phyloP scores from a whole-genome alignment of 1,140 invertebrate genomes.

The Phocides pigmalion region DNA sequence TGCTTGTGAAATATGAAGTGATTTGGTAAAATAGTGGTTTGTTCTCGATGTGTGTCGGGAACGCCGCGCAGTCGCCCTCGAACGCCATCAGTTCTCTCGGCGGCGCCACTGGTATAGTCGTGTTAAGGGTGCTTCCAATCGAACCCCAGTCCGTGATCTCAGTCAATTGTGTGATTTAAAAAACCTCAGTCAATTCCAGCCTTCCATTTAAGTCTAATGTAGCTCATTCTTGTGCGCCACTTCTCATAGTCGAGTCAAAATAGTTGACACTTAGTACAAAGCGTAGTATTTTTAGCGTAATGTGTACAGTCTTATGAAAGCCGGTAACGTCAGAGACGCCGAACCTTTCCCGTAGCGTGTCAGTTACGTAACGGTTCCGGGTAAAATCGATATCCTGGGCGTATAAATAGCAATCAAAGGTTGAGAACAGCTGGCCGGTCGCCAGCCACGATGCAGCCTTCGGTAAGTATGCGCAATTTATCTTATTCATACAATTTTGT shows the following conservation, averaged over 20 bases:
- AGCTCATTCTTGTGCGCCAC: not conserved
- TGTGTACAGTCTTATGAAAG: constrained; percentile 45
- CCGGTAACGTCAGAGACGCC: constrained; percentile 53
- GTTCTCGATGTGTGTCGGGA: constrained; percentile 43
- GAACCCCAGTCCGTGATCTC: constrained; percentile 45
- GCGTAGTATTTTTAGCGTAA: constrained; percentile 38
- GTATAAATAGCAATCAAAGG: constrained; percentile 73
- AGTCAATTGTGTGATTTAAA: constrained; percentile 57
- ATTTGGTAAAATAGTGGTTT: constrained; percentile 32
- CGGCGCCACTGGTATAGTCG: constrained; percentile 66
- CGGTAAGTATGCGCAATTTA: constrained; percentile 56
- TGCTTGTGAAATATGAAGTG: constrained; percentile 25
- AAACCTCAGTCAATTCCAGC: constrained; percentile 57
- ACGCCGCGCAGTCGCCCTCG: constrained; percentile 60
- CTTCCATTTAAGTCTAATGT: constrained; percentile 55
- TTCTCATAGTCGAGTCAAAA: not conserved
- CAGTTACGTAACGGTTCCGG: constrained; percentile 76
- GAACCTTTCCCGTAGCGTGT: constrained; percentile 60
- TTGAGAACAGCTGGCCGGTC: constrained; percentile 75
- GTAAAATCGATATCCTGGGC: constrained; percentile 76
- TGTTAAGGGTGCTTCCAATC: constrained; percentile 39
- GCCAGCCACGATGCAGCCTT: constrained; percentile 72
- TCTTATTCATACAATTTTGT: not conserved
- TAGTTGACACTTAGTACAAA: constrained; percentile 5
- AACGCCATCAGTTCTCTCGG: constrained; percentile 56